Evolutionary conservation across 2,113 vertebrate species (phyloP).

Genomic region (Mionectes macconnelli): DNA sequence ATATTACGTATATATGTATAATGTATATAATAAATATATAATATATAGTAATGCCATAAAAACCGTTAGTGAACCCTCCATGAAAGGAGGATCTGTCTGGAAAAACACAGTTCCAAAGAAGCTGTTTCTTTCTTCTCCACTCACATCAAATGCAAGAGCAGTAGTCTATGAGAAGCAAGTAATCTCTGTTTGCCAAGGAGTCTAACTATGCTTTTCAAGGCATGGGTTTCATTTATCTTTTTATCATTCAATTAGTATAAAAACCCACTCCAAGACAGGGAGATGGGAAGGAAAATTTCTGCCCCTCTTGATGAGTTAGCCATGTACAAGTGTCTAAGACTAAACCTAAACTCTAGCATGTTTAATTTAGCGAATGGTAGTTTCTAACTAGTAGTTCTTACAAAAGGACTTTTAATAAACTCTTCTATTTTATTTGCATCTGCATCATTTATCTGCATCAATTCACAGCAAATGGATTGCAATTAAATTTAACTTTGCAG

Average conservation of each 20-base stretch:
- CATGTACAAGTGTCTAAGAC: neutral
- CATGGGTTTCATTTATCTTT: neutral
- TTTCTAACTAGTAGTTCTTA: constrained; percentile 4
- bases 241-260: neutral
- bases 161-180: neutral
- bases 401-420: neutral
- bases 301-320: neutral
- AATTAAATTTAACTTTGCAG: constrained; percentile 38
- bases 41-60: neutral
- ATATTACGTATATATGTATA: no score
- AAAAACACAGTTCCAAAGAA: neutral
- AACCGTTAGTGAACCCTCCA: neutral
- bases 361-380: neutral
- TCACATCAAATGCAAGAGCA: neutral
- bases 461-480: constrained; percentile 47
- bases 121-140: neutral
- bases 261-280: neutral
- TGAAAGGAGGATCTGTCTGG: neutral
- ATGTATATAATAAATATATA: no score
- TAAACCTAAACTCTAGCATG: neutral
- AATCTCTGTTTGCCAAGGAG: neutral
- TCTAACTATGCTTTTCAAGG: neutral
- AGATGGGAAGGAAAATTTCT: neutral
- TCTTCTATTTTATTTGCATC: constrained; percentile 49
- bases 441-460: no score